Percentiles rank a stretch among this genome's conserved stretches.
These are phyloP conservation scores for Bucco capensis DNA, from an alignment of 2,113 vertebrate genomes.

Conservation along the genomic window DNA sequence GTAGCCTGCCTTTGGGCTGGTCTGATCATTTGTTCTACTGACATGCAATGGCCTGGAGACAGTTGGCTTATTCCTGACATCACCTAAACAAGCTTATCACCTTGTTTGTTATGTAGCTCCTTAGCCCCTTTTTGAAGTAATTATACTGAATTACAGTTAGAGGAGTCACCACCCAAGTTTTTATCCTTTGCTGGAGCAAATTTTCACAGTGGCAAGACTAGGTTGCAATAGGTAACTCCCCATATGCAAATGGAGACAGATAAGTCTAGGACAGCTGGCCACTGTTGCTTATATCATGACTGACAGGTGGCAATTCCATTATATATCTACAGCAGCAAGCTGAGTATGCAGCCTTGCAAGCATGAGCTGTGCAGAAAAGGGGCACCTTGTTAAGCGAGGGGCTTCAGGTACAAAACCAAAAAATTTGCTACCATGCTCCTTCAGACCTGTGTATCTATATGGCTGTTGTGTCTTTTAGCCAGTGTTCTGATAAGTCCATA, in stretches of 20 bases:
- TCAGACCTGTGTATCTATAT: not conserved
- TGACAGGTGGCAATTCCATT: not conserved
- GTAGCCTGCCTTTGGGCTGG: no score
- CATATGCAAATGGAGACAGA: not conserved
- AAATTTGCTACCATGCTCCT: not conserved
- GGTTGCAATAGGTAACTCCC: not conserved
- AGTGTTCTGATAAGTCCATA: not conserved
- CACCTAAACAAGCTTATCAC: not conserved
- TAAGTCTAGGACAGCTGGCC: not conserved
- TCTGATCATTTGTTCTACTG: not conserved
- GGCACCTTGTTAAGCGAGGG: not conserved
- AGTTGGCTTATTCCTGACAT: not conserved
- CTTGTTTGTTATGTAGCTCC: not conserved
- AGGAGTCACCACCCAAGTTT: not conserved
- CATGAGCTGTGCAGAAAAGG: not conserved
- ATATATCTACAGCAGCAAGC: not conserved
- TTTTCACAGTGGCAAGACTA: not conserved
- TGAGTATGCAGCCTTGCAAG: rapidly evolving
- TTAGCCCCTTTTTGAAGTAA: not conserved
- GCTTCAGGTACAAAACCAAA: not conserved
- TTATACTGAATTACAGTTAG: not conserved
- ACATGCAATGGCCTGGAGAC: not conserved
- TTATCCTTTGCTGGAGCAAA: not conserved
- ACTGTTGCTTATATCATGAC: not conserved
- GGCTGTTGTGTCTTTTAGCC: not conserved